phyloP scores from a whole-genome alignment of 2,888 invertebrate genomes.

The Conchocele bisecta region DNA sequence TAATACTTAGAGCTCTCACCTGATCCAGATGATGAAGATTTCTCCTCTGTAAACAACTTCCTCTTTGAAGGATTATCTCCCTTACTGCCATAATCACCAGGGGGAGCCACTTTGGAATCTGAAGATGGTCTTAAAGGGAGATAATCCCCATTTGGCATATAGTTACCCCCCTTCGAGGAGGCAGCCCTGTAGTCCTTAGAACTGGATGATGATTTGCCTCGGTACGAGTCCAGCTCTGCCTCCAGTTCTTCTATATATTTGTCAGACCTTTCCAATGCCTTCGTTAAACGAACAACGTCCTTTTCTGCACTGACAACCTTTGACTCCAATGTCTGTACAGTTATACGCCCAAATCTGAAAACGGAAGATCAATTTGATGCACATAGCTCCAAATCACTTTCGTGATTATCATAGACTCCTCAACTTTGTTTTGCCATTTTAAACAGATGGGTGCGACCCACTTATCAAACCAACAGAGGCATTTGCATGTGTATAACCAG shows the following conservation, averaged over 20 bases:
- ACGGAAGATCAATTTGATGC: not conserved
- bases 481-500: no score
- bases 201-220: slow-evolving; percentile 2
- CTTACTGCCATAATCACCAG: slow-evolving; percentile 36
- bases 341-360: slow-evolving; percentile 78
- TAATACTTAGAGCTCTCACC: slow-evolving; percentile 61
- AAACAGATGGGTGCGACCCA: no score
- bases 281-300: slow-evolving; percentile 76
- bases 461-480: no score
- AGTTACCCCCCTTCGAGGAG: slow-evolving; percentile 33
- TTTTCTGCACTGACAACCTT: slow-evolving; percentile 77
- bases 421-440: no score
- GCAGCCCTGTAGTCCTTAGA: slow-evolving; percentile 17
- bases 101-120: slow-evolving; percentile 43
- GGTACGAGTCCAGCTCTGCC: slow-evolving; percentile 60
- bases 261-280: slow-evolving; percentile 79
- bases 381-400: not conserved
- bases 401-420: no score
- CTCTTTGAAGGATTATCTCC: slow-evolving; percentile 57
- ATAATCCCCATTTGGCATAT: slow-evolving; percentile 45
- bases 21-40: slow-evolving; percentile 30
- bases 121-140: slow-evolving; percentile 32
- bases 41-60: slow-evolving; percentile 62
- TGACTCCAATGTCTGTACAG: slow-evolving; percentile 78
- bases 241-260: slow-evolving; percentile 78